phyloP scores from a whole-genome alignment of 1,140 invertebrate species.

The Microplitis mediator region DNA sequence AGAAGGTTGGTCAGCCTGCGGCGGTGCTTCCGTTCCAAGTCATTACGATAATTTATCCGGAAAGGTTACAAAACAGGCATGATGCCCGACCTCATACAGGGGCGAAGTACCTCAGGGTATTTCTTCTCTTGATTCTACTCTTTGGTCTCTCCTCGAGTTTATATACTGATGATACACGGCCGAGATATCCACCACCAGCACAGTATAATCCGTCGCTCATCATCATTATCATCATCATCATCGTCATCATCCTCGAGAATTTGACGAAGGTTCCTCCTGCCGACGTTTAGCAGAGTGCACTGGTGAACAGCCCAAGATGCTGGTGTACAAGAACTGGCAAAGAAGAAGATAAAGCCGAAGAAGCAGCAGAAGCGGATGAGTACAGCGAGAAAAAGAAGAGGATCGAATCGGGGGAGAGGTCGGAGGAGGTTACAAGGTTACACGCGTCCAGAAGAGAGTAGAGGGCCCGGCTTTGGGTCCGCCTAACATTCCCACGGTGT shows the following conservation, averaged over 20 bases:
- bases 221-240: slow-evolving; percentile 10
- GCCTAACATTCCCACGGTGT: slow-evolving; percentile 61
- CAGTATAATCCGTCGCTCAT: background rate
- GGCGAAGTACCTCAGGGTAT: background rate
- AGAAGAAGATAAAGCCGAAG: slow-evolving; percentile 24
- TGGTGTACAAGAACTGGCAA: background rate
- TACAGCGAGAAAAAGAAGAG: slow-evolving; percentile 16
- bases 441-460: slow-evolving; percentile 57
- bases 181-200: background rate
- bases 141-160: background rate
- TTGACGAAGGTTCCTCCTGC: slow-evolving; percentile 10
- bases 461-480: slow-evolving; percentile 50
- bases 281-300: slow-evolving; percentile 22
- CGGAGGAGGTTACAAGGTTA: slow-evolving; percentile 60
- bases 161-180: no score
- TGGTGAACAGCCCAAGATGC: slow-evolving; percentile 5
- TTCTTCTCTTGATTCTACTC: background rate
- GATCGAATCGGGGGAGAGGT: slow-evolving; percentile 44
- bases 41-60: slow-evolving; percentile 61
- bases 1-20: slow-evolving; percentile 38
- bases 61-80: slow-evolving; percentile 51
- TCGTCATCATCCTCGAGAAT: slow-evolving; percentile 13
- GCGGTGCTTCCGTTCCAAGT: slow-evolving; percentile 58
- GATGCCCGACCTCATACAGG: slow-evolving; percentile 25
- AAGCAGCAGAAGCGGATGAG: slow-evolving; percentile 22